These are phyloP conservation scores for Oncorhynchus tshawytscha DNA, from an alignment of 2,113 vertebrate species.

Conservation along the genomic window DNA sequence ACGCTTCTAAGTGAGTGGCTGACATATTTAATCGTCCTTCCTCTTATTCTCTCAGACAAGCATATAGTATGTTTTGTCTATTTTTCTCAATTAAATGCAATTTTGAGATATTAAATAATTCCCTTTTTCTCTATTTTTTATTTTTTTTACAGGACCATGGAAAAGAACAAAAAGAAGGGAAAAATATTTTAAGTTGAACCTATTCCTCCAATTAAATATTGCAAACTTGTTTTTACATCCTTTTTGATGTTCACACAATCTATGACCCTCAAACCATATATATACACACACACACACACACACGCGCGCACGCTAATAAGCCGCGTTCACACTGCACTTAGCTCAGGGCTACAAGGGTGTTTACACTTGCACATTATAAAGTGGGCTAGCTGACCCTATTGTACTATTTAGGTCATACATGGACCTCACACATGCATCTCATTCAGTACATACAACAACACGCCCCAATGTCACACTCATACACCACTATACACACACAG, in stretches of 20 bases:
- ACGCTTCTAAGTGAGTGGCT: conserved; percentile 75
- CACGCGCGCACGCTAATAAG: neutral
- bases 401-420: conserved; percentile 1
- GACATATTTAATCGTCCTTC: neutral
- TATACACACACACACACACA: neutral
- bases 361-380: no score
- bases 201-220: conserved; percentile 18
- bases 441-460: conserved; percentile 2
- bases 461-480: neutral
- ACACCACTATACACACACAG: neutral
- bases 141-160: conserved; percentile 72
- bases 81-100: neutral
- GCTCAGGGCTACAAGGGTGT: neutral
- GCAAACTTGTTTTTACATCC: conserved; percentile 36
- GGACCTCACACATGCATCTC: neutral
- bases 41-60: neutral
- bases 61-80: neutral
- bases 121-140: neutral
- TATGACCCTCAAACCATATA: conserved; percentile 32
- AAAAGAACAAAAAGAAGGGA: conserved; percentile 83
- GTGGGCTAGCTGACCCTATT: neutral
- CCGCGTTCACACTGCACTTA: no score
- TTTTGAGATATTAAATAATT: neutral
- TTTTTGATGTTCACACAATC: conserved; percentile 31
- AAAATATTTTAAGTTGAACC: conserved; percentile 71